These are phyloP conservation scores for Cyprinodon tularosa DNA, from an alignment of 2,113 vertebrate species.

Conservation along the genomic window DNA sequence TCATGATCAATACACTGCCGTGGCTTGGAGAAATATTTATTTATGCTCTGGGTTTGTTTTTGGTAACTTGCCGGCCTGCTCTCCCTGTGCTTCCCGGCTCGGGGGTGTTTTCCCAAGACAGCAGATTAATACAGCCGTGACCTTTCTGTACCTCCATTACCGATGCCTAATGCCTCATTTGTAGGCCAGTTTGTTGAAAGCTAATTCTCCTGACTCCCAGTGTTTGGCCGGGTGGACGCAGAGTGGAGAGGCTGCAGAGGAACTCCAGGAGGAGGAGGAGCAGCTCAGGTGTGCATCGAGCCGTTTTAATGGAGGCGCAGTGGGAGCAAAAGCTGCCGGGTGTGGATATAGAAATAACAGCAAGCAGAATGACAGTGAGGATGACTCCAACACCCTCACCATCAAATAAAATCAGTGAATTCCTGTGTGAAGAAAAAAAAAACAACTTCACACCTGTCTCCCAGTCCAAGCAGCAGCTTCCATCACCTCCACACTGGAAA, in stretches of 20 bases:
- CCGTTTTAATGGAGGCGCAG: constrained; percentile 17
- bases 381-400: constrained; percentile 38
- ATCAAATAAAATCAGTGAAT: constrained; percentile 15
- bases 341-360: constrained; percentile 30
- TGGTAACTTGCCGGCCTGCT: constrained; percentile 33
- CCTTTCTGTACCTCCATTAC: constrained; percentile 75
- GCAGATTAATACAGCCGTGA: constrained; percentile 76
- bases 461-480: neutral
- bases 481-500: neutral
- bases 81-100: constrained; percentile 31
- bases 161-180: constrained; percentile 76
- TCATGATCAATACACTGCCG: constrained; percentile 59
- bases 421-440: constrained; percentile 26
- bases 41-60: constrained; percentile 65
- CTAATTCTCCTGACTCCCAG: constrained; percentile 55
- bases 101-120: constrained; percentile 63
- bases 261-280: constrained; percentile 12
- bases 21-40: constrained; percentile 63
- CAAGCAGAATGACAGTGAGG: neutral
- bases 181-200: constrained; percentile 67
- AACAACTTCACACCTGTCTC: constrained; percentile 21
- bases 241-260: constrained; percentile 19
- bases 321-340: constrained; percentile 30
- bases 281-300: constrained; percentile 37
- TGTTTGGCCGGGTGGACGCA: constrained; percentile 9